Conservation (phyloP, 2,888 invertebrate species). For the Camponotus fellah region DNA sequence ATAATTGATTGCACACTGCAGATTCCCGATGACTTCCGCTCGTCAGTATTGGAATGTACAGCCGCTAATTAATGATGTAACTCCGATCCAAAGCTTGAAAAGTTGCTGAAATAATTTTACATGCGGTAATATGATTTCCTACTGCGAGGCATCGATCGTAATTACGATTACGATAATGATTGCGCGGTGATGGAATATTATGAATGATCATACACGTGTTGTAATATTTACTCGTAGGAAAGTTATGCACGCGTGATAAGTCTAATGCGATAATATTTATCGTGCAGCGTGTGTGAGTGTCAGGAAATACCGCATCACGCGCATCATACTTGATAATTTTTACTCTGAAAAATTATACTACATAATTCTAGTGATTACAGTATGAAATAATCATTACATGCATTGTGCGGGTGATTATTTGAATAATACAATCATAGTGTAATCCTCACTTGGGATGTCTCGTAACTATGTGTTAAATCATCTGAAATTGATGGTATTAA, state of each 20-base stretch:
- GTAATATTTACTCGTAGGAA: slow-evolving; percentile 13
- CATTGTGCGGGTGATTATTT: slow-evolving; percentile 3
- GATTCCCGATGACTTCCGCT: slow-evolving; percentile 66
- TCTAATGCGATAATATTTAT: slow-evolving; percentile 36
- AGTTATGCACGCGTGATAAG: slow-evolving; percentile 16
- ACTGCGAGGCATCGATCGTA: not conserved
- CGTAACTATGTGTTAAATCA: not conserved
- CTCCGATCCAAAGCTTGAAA: slow-evolving; percentile 5
- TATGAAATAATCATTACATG: slow-evolving; percentile 4
- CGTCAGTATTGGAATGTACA: slow-evolving; percentile 45
- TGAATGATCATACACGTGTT: not conserved
- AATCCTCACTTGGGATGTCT: not conserved
- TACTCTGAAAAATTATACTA: slow-evolving; percentile 31
- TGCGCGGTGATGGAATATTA: slow-evolving; percentile 29
- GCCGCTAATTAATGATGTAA: slow-evolving; percentile 56
- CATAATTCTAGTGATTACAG: slow-evolving; percentile 43
- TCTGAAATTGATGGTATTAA: not conserved
- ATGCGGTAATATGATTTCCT: slow-evolving; percentile 23
- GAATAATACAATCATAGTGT: slow-evolving; percentile 32
- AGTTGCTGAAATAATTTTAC: slow-evolving; percentile 11
- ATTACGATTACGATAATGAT: slow-evolving; percentile 54
- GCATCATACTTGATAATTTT: slow-evolving; percentile 13
- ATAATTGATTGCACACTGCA: slow-evolving; percentile 71
- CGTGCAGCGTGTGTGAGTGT: not conserved
- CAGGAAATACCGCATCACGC: slow-evolving; percentile 4